Evolutionary conservation across 2,888 invertebrate genomes (phyloP), one percentile per base, ranked within the genome.

Genomic region (Cephalotes varians): DNA sequence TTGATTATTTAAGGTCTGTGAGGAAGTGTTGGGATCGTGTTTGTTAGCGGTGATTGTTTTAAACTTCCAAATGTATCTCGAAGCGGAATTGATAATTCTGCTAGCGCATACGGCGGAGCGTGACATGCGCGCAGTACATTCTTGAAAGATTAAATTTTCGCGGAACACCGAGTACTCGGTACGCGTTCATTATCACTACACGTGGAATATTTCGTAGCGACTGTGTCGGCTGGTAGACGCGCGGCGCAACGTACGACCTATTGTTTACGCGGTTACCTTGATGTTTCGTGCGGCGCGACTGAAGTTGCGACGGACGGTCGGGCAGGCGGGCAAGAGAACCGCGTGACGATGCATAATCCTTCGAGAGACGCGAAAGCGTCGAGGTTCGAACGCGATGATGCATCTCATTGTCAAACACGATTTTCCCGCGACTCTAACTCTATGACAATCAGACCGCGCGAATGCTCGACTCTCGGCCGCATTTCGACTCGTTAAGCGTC

Each of bases 231-330:
- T 58, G 31, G 9, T 7, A 28, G 18, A 56, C 7, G 18, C 56
- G 7, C 15, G 28, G 56, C 25, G 54, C 9, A 10, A 3, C 31
- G 2, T 40, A 40, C 12, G 21, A 2, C 6, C 21, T 37, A 62
- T 62, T 62, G 37, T 62, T 62, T 62, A 62, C 15, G 37, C 6
- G n/a, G 62, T 62, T 37, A 21, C 21, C 37, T 62, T 37, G 60
- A 62, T 37, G 12, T 60, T 21, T 60, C 34, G n/a, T 5, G 34
- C 2, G 18, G 9, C 58, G n/a, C n/a, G 31, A 31, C 34, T n/a
- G 10, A 2, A 2, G 10, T 60, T 6, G 34, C 12, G 60, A n/a
- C n/a, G 31, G 15, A 5, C 2, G 34, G 40, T 40, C 21, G 28
- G 18, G 15, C 18, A 31, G 56, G 18, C 31, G 28, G 31, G n/a